phyloP scores from a whole-genome alignment of 2,888 invertebrate genomes.

The Diaprepes abbreviatus region DNA sequence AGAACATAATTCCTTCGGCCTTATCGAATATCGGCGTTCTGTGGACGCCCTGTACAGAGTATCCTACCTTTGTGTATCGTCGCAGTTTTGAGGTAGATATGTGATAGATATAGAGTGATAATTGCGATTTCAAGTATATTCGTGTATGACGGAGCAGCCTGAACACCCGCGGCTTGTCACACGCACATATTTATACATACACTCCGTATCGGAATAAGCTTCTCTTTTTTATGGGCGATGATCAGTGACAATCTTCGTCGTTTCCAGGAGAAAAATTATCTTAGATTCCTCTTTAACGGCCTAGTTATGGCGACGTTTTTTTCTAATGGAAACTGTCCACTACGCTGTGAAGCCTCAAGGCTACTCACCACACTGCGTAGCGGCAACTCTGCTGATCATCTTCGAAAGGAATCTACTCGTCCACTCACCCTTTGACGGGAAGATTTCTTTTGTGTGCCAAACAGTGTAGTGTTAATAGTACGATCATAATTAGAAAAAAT shows the following conservation, averaged over 20 bases:
- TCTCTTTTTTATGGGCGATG: conserved; percentile 45
- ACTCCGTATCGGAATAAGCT: conserved; percentile 67
- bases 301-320: conserved; percentile 35
- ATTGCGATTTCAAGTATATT: conserved; percentile 37
- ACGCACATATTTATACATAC: conserved; percentile 66
- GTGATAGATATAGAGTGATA: conserved; percentile 52
- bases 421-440: conserved; percentile 39
- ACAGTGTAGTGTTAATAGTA: conserved; percentile 6
- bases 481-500: background rate
- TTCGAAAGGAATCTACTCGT: conserved; percentile 29
- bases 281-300: conserved; percentile 26
- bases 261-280: conserved; percentile 16
- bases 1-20: conserved; percentile 13
- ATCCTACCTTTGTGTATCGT: conserved; percentile 41
- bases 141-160: conserved; percentile 52
- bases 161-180: conserved; percentile 61
- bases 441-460: conserved; percentile 23
- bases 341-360: conserved; percentile 5
- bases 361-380: conserved; percentile 5
- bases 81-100: conserved; percentile 50
- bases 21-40: conserved; percentile 22
- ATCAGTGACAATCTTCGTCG: conserved; percentile 9
- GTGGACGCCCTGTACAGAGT: conserved; percentile 31
- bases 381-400: conserved; percentile 10
- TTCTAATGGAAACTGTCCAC: background rate